These are phyloP conservation scores for Trachymyrmex cornetzi DNA, from an alignment of 1,140 invertebrate species.

Conservation along the genomic window DNA sequence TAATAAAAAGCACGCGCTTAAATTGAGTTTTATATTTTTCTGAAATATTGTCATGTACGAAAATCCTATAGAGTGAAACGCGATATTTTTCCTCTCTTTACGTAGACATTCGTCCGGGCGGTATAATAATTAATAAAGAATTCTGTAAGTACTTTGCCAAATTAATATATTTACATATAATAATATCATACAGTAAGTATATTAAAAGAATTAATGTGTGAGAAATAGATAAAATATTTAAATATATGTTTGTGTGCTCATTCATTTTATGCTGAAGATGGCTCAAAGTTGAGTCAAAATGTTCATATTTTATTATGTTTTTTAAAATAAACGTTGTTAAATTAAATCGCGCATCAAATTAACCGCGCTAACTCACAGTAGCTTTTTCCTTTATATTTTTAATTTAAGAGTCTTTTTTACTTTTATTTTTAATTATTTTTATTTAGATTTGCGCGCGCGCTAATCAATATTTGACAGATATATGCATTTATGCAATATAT, in stretches of 20 bases:
- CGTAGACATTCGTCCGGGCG: neutral
- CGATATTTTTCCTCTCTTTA: constrained; percentile 32
- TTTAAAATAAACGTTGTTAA: no score
- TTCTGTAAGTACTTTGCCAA: neutral
- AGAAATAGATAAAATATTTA: neutral
- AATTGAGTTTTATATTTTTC: constrained; percentile 57
- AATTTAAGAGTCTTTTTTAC: no score
- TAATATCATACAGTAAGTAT: neutral
- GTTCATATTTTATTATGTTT: no score
- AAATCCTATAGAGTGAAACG: constrained; percentile 19
- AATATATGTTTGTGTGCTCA: neutral
- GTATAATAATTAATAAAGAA: neutral
- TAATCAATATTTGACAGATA: neutral
- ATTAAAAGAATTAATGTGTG: neutral
- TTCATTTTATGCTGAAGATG: neutral
- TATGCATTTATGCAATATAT: neutral
- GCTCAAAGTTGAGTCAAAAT: no score
- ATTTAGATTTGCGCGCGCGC: neutral
- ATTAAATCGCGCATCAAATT: no score
- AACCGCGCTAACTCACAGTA: no score
- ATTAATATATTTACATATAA: constrained; percentile 10
- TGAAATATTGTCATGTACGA: constrained; percentile 44
- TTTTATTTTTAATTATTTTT: neutral
- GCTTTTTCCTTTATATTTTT: no score
- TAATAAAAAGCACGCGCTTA: constrained; percentile 48